Conservation (phyloP, 2,888 invertebrate genomes). For the Terebella lapidaria region DNA sequence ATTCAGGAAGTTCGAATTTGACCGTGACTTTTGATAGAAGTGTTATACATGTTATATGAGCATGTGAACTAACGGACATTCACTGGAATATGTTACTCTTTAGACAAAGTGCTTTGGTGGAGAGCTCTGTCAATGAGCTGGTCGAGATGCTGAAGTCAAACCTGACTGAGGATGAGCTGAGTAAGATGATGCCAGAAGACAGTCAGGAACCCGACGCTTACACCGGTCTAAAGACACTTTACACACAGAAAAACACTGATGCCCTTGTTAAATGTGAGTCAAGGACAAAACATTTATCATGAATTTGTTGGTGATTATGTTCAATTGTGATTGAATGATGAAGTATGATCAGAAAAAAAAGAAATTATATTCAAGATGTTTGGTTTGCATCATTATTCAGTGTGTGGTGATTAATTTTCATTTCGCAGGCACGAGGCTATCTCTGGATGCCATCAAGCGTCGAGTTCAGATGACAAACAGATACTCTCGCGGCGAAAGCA, state of each 20-base stretch:
- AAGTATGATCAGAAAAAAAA: too few species aligned
- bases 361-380: too few species aligned
- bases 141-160: constrained; percentile 46
- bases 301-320: too few species aligned
- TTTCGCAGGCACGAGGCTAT: constrained; percentile 45
- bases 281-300: too few species aligned
- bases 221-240: constrained; percentile 55
- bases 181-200: constrained; percentile 51
- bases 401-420: too few species aligned
- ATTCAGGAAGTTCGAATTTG: too few species aligned
- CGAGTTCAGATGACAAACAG: constrained; percentile 48
- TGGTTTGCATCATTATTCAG: too few species aligned
- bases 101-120: constrained; percentile 50
- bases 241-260: constrained; percentile 86
- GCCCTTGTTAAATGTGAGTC: constrained; percentile 67
- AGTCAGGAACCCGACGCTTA: constrained; percentile 50
- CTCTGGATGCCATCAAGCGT: constrained; percentile 52
- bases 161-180: constrained; percentile 54
- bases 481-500: constrained; percentile 37
- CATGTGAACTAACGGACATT: too few species aligned
- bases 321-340: too few species aligned
- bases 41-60: too few species aligned
- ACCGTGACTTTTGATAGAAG: too few species aligned
- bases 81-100: neutral
- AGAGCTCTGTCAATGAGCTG: constrained; percentile 52